phyloP scores from a whole-genome alignment of 92 coral and sea anemone species.

The Heteractis magnifica region DNA sequence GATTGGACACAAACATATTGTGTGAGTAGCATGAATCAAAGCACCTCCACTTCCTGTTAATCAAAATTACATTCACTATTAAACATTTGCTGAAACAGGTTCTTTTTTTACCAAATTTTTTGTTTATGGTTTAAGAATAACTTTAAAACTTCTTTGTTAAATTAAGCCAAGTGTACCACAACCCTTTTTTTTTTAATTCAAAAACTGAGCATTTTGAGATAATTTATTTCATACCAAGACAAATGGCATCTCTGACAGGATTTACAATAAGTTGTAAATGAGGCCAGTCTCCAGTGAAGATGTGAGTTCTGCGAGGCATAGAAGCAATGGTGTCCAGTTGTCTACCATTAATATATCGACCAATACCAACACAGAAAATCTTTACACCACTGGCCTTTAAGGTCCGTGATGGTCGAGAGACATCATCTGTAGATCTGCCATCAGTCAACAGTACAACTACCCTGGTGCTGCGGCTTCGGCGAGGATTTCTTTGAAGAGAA shows the following conservation, averaged over 20 bases:
- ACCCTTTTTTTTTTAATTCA: no score
- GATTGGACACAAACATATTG: conserved; percentile 64
- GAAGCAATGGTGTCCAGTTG: conserved; percentile 75
- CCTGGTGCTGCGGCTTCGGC: conserved; percentile 55
- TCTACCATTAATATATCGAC: conserved; percentile 74
- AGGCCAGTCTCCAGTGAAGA: conserved; percentile 84
- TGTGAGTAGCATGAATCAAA: conserved; percentile 57
- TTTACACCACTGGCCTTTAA: conserved; percentile 60
- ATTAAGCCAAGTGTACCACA: no score
- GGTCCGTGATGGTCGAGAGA: conserved; percentile 61
- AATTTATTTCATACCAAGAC: conserved; percentile 43
- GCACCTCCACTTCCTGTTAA: conserved; percentile 67
- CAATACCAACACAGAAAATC: conserved; percentile 67
- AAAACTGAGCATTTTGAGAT: neutral
- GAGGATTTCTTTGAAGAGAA: conserved; percentile 28
- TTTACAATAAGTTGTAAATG: conserved; percentile 65
- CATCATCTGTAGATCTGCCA: conserved; percentile 80
- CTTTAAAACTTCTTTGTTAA: no score
- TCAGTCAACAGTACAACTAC: conserved; percentile 83
- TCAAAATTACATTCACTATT: neutral
- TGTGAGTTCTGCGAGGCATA: conserved; percentile 61
- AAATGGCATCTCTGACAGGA: conserved; percentile 71
- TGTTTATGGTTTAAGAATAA: no score
- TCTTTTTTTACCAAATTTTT: no score
- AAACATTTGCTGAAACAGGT: neutral